phyloP scores from a whole-genome alignment of 2,113 vertebrate species.

The Clarias magur region DNA sequence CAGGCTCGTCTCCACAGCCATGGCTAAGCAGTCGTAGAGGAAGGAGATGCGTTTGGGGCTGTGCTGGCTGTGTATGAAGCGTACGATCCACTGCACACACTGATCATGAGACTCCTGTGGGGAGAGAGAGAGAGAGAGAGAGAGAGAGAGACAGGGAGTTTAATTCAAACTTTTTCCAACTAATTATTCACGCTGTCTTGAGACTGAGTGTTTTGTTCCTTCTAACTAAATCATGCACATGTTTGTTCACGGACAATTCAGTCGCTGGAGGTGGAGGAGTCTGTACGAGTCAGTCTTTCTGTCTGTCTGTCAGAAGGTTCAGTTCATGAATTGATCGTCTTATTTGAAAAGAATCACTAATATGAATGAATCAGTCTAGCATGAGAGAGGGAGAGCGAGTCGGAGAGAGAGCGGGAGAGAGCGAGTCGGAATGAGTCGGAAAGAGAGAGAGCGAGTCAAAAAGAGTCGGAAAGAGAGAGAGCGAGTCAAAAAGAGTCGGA shows the following conservation, averaged over 20 bases:
- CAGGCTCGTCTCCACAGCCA: slow-evolving; percentile 94
- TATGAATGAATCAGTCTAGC: not conserved
- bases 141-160: not conserved
- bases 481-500: no score
- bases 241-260: not conserved
- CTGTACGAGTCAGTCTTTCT: not conserved
- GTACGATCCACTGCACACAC: slow-evolving; percentile 95
- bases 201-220: not conserved
- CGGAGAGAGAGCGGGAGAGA: not conserved
- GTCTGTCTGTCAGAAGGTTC: no score
- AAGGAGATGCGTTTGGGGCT: slow-evolving; percentile 98
- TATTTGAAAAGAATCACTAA: not conserved
- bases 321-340: no score
- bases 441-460: no score
- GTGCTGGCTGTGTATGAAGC: slow-evolving; percentile 94
- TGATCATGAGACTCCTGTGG: slow-evolving; percentile 94
- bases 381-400: no score
- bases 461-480: no score
- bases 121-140: not conserved
- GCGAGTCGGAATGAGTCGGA: no score
- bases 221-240: not conserved
- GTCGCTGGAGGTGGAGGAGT: not conserved
- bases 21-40: slow-evolving; percentile 94
- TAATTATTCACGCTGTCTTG: no score
- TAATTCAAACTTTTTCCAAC: no score